Conservation (phyloP, 2,113 vertebrate genomes). For the Pygoscelis antarcticus region DNA sequence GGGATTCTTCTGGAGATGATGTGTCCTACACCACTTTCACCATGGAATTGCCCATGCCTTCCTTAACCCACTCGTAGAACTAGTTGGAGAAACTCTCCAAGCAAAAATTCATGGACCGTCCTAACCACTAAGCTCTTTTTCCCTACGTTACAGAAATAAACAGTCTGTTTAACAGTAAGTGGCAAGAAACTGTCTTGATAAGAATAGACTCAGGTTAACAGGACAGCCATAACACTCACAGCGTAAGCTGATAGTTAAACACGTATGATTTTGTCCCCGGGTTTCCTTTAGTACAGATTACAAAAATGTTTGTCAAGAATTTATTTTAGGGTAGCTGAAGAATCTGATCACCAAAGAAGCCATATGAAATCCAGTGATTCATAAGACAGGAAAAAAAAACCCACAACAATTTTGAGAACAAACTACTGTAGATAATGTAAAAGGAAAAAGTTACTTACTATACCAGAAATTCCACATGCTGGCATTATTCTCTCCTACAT, state of each 20-base stretch:
- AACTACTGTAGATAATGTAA: background rate
- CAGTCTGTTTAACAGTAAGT: background rate
- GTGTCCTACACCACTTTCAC: background rate
- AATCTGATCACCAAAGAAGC: background rate
- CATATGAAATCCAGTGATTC: background rate
- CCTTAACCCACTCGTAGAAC: background rate
- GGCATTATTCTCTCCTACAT: slow-evolving; percentile 66
- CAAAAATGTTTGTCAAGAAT: background rate
- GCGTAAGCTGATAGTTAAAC: background rate
- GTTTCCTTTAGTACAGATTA: background rate
- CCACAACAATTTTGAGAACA: background rate
- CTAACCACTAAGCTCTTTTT: background rate
- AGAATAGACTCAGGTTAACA: background rate
- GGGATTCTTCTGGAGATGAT: background rate
- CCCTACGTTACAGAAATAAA: background rate
- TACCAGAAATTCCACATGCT: slow-evolving; percentile 89
- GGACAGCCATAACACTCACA: background rate
- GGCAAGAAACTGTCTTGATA: background rate
- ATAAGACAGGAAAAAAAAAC: background rate
- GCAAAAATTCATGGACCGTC: background rate
- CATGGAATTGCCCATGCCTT: background rate
- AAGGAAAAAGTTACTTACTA: slow-evolving; percentile 81
- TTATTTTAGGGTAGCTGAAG: background rate
- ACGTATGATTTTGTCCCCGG: background rate
- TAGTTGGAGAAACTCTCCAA: background rate